Evolutionary conservation across 2,113 vertebrate species (phyloP).

Genomic region (Rhabdornis inornatus): DNA sequence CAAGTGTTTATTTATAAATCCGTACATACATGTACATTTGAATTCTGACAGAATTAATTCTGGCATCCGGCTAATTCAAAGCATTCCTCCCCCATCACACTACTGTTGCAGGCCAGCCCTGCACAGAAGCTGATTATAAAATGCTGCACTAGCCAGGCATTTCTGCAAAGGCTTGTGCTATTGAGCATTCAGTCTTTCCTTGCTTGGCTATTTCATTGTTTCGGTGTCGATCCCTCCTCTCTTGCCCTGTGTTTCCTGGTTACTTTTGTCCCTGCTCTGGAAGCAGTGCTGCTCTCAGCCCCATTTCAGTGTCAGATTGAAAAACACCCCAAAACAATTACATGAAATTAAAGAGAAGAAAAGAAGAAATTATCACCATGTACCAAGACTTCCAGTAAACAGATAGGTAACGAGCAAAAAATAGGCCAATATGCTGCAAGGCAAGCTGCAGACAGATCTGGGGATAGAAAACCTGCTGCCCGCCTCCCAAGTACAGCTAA

Average conservation of each 20-base stretch:
- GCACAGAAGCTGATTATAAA: slow-evolving; percentile 64
- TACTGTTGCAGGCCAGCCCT: slow-evolving; percentile 53
- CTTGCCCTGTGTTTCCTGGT: slow-evolving; percentile 66
- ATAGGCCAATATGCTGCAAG: not conserved
- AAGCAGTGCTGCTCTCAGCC: slow-evolving; percentile 53
- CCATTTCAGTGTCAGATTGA: slow-evolving; percentile 27
- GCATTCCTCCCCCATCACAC: slow-evolving; percentile 63
- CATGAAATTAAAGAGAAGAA: slow-evolving; percentile 15
- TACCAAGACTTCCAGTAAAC: slow-evolving; percentile 36
- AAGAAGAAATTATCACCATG: not conserved
- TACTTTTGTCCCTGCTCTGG: slow-evolving; percentile 67
- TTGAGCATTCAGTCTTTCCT: slow-evolving; percentile 67
- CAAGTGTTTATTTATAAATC: slow-evolving; percentile 61
- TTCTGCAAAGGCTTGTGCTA: slow-evolving; percentile 70
- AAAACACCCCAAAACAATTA: not conserved
- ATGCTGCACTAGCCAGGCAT: slow-evolving; percentile 56
- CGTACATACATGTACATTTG: slow-evolving; percentile 46
- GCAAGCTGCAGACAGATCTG: slow-evolving; percentile 6
- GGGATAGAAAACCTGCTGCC: not conserved
- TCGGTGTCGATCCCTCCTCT: slow-evolving; percentile 63
- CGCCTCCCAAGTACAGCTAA: slow-evolving; percentile 14
- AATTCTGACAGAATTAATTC: slow-evolving; percentile 65
- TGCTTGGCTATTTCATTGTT: slow-evolving; percentile 69
- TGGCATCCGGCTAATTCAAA: slow-evolving; percentile 64
- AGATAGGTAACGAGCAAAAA: slow-evolving; percentile 25